Conservation (phyloP, 2,797 vertebrate species). For the Periophthalmus magnuspinnatus region DNA sequence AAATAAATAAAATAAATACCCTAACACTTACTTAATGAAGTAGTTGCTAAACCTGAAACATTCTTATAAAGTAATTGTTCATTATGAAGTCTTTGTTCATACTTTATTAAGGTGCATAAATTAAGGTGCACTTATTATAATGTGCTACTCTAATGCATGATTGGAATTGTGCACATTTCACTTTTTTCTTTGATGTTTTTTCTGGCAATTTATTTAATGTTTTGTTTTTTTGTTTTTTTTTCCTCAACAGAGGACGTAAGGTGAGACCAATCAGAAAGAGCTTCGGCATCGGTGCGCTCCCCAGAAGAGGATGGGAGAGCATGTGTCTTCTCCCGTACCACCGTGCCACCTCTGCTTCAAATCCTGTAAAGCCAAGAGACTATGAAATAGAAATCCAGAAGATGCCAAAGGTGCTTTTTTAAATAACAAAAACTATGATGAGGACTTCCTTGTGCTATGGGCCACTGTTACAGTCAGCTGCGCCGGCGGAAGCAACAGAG, state of each 20-base stretch:
- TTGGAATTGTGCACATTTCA: slow-evolving; percentile 27
- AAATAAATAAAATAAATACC: too few relatives aligned
- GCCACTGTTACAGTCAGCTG: slow-evolving; percentile 72
- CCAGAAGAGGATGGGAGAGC: slow-evolving; percentile 73
- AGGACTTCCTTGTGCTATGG: slow-evolving; percentile 78
- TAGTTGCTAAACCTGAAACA: too few relatives aligned
- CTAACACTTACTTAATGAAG: too few relatives aligned
- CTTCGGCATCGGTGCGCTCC: slow-evolving; percentile 82
- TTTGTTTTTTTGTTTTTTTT: slow-evolving; percentile 39
- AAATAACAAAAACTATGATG: slow-evolving; percentile 72
- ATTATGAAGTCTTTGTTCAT: too few relatives aligned
- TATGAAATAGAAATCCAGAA: slow-evolving; percentile 70
- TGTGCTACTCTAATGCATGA: slow-evolving; percentile 56
- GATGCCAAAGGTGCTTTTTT: slow-evolving; percentile 87
- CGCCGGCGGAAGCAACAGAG: slow-evolving; percentile 43
- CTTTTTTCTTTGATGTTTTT: not conserved
- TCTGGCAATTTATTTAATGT: slow-evolving; percentile 7
- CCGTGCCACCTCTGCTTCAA: slow-evolving; percentile 46
- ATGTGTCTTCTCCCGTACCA: slow-evolving; percentile 67
- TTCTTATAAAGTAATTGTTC: too few relatives aligned
- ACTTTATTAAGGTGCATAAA: too few relatives aligned
- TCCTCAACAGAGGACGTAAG: slow-evolving; percentile 87
- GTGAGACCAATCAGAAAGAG: slow-evolving; percentile 86
- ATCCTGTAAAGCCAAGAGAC: slow-evolving; percentile 64
- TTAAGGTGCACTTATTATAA: slow-evolving; percentile 4